Conservation (phyloP, 2,113 vertebrate species). For the Leptosomus discolor region DNA sequence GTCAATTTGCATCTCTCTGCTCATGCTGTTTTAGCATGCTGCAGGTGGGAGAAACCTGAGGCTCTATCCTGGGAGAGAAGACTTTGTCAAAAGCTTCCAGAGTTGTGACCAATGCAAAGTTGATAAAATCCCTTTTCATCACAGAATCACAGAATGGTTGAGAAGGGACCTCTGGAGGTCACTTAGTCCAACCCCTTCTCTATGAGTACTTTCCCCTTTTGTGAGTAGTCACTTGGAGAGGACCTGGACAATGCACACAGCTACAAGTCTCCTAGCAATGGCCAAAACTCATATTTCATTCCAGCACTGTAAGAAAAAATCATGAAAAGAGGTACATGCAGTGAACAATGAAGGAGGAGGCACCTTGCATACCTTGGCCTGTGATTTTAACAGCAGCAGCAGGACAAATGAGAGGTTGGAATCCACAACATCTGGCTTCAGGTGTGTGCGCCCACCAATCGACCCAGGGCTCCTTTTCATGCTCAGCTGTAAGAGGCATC, state of each 20-base stretch:
- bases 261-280: not conserved
- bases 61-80: not conserved
- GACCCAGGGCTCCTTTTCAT: rapidly evolving
- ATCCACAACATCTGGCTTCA: not conserved
- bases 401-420: not conserved
- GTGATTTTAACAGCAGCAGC: not conserved
- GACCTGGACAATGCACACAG: not conserved
- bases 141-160: not conserved
- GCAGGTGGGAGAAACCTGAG: not conserved
- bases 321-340: not conserved
- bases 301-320: not conserved
- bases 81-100: not conserved
- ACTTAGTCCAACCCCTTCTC: not conserved
- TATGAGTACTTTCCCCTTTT: not conserved
- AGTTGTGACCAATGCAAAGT: not conserved
- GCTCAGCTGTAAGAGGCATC: not conserved
- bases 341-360: not conserved
- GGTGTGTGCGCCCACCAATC: not conserved
- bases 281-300: not conserved
- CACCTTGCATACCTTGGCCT: not conserved
- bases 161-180: not conserved
- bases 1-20: not conserved
- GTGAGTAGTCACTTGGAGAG: not conserved
- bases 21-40: not conserved
- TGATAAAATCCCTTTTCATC: not conserved